A percentile compares a stretch with the other conserved stretches of the same genome.
phyloP scores from a whole-genome alignment of 1,140 invertebrate genomes.

The Chrysoperla carnea region DNA sequence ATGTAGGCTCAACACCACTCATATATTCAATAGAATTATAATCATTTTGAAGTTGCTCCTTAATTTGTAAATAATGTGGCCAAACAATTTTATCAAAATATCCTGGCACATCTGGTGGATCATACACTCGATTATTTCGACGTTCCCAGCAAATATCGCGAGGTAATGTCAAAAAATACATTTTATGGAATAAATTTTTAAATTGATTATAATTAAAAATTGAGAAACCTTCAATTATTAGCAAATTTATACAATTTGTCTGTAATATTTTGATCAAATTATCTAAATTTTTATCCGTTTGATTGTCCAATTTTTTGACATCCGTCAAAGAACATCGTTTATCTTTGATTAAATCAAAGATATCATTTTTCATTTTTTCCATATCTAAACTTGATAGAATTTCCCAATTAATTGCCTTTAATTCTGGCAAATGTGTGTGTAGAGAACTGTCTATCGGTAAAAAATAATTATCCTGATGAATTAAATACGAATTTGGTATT shows the following conservation, averaged over 20 bases:
- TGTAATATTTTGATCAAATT: neutral
- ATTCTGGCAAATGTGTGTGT: conserved; percentile 38
- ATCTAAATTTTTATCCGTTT: neutral
- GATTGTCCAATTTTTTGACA: neutral
- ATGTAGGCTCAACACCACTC: too few relatives aligned
- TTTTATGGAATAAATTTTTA: conserved; percentile 42
- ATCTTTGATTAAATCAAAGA: conserved; percentile 23
- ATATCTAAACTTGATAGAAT: conserved; percentile 54
- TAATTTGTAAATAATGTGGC: conserved; percentile 25
- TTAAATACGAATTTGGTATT: conserved; percentile 32
- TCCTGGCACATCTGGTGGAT: conserved; percentile 57
- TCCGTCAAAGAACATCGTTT: neutral
- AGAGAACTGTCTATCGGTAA: conserved; percentile 42
- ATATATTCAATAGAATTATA: too few relatives aligned
- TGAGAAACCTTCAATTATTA: conserved; percentile 61
- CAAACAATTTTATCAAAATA: conserved; percentile 66
- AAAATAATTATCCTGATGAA: conserved; percentile 68
- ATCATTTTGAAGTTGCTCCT: neutral
- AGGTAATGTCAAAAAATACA: conserved; percentile 51
- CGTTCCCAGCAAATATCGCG: conserved; percentile 44
- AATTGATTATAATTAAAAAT: conserved; percentile 51
- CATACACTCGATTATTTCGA: conserved; percentile 40
- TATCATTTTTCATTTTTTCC: conserved; percentile 43
- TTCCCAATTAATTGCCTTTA: conserved; percentile 68
- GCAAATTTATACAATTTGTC: conserved; percentile 23